Base-by-base conservation (phyloP, 2,113 vertebrate genomes). In the Ardeotis arabs region DNA sequence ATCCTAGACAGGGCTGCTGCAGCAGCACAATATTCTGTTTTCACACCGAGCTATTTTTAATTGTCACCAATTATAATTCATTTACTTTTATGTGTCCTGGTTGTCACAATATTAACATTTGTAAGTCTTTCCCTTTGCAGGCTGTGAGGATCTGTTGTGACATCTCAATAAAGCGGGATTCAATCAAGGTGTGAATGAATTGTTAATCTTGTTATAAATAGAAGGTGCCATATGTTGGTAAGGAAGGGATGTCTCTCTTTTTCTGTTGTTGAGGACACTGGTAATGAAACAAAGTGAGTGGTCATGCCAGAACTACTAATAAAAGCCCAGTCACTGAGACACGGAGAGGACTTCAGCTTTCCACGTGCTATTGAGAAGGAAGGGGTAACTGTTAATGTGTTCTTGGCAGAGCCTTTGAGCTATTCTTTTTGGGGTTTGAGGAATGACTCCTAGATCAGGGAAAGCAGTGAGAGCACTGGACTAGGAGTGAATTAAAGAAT, bases 181-280 rank as follows among this genome's bases (percentile, higher is more conserved):
- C 98, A 98, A 97, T 98, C 98, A 98, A 98, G 98, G 98, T 98
- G 97, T 97, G 97, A 98, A 98, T 94, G 96, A 98, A 97, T 98
- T 98, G 97, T 97, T 98, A 98, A 98, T 97, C 97, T 97, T 86
- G 92, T 97, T 98, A 98, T 97, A 98, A 98, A 98, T 97, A 98
- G 98, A 98, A 97, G 93, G 93, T 97, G 94, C 97, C 97, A 97
- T 97, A 98, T 98, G 97, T 97, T 96, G 87, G 96, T 91, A 88
- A 96, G 94, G 79, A 97, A 98, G 91, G 90, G 95, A 97, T 4
- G 24, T 53, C 81, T 97, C 75, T 75, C 80, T 95, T 90, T 84
- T 80, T 93, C 74, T 96, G 69, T 95, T 94, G 74, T 91, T 91
- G 91, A 96, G 96, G 98, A 97, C 84, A 93, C 84, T 80, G 90